phyloP scores from a whole-genome alignment of 2,113 vertebrate species.

The Hypomesus transpacificus region DNA sequence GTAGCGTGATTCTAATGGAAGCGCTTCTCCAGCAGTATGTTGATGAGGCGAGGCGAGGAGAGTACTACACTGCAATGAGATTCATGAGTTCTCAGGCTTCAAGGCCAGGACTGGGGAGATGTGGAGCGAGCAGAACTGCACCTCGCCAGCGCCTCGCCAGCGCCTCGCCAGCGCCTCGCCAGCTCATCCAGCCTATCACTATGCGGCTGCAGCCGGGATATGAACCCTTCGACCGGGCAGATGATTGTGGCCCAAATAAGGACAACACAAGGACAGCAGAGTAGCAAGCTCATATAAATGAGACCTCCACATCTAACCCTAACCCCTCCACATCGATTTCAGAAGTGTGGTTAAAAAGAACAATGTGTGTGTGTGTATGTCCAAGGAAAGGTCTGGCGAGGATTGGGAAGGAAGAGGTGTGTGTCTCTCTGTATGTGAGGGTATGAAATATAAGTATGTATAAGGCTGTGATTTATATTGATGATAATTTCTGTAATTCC shows the following conservation, averaged over 20 bases:
- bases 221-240: slow-evolving; percentile 9
- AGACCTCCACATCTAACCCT: not conserved
- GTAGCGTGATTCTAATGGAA: too few relatives aligned
- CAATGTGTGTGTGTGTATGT: too few relatives aligned
- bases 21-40: too few relatives aligned
- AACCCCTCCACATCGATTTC: not conserved
- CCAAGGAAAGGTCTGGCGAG: not conserved
- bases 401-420: not conserved
- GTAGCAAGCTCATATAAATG: not conserved
- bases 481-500: too few relatives aligned
- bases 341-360: not conserved
- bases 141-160: too few relatives aligned
- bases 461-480: too few relatives aligned
- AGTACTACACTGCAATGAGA: slow-evolving; percentile 54
- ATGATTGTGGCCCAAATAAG: slow-evolving; percentile 33
- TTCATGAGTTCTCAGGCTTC: slow-evolving; percentile 62
- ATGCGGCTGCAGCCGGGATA: slow-evolving; percentile 13
- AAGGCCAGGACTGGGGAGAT: slow-evolving; percentile 57
- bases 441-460: too few relatives aligned
- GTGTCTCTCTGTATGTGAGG: too few relatives aligned
- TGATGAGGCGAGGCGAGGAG: slow-evolving; percentile 11
- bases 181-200: too few relatives aligned
- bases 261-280: not conserved
- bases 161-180: too few relatives aligned
- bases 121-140: slow-evolving; percentile 23